Evolutionary conservation across 1,140 invertebrate species (phyloP).

Genomic region (Dreissena polymorpha): DNA sequence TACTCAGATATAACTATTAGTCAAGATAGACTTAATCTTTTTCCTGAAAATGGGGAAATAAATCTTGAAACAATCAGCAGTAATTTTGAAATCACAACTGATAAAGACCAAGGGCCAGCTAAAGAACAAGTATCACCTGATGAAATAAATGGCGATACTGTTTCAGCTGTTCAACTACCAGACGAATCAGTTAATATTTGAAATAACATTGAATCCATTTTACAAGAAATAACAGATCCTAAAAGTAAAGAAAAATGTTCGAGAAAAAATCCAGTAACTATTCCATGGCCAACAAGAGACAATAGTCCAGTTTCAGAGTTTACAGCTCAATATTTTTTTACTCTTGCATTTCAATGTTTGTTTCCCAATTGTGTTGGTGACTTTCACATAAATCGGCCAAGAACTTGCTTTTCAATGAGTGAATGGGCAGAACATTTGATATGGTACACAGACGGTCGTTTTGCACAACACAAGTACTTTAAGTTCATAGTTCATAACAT

Average conservation of each 20-base stretch:
- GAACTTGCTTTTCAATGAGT: constrained; percentile 41
- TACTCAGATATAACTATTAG: constrained; percentile 47
- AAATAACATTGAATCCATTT: constrained; percentile 34
- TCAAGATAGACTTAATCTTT: constrained; percentile 35
- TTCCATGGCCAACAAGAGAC: constrained; percentile 54
- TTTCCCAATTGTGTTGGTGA: constrained; percentile 53
- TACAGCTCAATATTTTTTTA: constrained; percentile 51
- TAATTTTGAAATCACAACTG: not conserved
- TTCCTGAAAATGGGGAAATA: constrained; percentile 22
- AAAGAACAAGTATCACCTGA: constrained; percentile 30
- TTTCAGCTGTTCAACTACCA: constrained; percentile 42
- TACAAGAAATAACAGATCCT: constrained; percentile 40
- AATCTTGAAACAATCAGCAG: constrained; percentile 32
- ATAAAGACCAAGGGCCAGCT: constrained; percentile 51
- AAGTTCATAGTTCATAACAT: constrained; percentile 63
- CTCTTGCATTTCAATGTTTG: constrained; percentile 52
- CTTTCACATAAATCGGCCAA: constrained; percentile 53
- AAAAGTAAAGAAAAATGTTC: not conserved
- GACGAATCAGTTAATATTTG: constrained; percentile 37
- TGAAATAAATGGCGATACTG: constrained; percentile 3
- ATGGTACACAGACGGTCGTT: constrained; percentile 55
- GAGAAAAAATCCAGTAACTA: constrained; percentile 18
- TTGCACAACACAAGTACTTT: constrained; percentile 57
- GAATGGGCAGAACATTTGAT: constrained; percentile 58
- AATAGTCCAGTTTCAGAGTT: constrained; percentile 56